These are phyloP conservation scores for Pelodytes ibericus DNA, from an alignment of 2,797 vertebrate genomes.

Conservation along the genomic window DNA sequence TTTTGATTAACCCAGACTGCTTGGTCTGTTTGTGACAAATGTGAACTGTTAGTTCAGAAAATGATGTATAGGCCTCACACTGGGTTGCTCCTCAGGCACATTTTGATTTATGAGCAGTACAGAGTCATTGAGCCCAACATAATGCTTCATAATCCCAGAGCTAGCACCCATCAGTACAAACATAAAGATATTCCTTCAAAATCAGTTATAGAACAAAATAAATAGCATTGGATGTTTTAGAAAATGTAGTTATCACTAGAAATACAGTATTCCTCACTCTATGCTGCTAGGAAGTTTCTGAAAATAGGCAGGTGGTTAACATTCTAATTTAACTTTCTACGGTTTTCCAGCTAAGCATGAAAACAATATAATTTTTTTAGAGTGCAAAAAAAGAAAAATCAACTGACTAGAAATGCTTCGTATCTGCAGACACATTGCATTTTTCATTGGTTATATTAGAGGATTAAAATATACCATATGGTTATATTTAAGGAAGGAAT, in stretches of 20 bases:
- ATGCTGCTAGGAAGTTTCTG: not conserved
- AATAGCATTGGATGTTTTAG: not conserved
- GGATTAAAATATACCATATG: too few relatives aligned
- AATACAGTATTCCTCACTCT: not conserved
- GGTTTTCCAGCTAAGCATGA: too few relatives aligned
- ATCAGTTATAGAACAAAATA: constrained; percentile 36
- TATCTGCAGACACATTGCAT: too few relatives aligned
- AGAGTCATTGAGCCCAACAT: constrained; percentile 53
- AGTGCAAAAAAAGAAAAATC: too few relatives aligned
- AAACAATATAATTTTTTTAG: too few relatives aligned
- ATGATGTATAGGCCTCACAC: constrained; percentile 50
- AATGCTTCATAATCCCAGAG: constrained; percentile 51
- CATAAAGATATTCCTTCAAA: constrained; percentile 48
- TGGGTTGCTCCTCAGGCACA: constrained; percentile 45
- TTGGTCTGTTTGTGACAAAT: constrained; percentile 39
- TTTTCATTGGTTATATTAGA: too few relatives aligned
- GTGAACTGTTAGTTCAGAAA: constrained; percentile 46
- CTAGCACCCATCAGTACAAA: constrained; percentile 39
- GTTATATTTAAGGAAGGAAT: too few relatives aligned
- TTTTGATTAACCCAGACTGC: constrained; percentile 25
- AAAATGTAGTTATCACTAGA: not conserved
- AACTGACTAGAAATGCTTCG: too few relatives aligned
- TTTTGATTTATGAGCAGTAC: constrained; percentile 53
- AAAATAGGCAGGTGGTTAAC: too few relatives aligned
- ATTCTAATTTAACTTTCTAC: too few relatives aligned